Evolutionary conservation across 92 coral and sea anemone species (phyloP), one percentile per base, ranked within the genome.

Genomic region (Palythoa grandis): DNA sequence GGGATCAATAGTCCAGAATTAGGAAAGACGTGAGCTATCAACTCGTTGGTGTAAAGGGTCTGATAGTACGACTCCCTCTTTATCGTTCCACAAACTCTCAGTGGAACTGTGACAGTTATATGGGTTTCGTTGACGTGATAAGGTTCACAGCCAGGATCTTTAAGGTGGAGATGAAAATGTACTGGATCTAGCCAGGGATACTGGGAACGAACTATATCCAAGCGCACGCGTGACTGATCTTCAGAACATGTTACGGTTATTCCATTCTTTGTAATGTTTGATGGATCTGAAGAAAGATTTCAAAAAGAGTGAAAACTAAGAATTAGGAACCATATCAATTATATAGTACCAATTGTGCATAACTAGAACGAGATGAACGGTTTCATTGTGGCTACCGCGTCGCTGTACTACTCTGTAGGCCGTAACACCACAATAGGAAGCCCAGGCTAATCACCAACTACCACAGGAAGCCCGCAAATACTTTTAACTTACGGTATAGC

Each of bases 111-210:
- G 1, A 22, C 72, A 22, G 74, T n/a, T 4, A 80, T 63, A 16
- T 80, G 74, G 12, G 85, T 63, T 15, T 66, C 14, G 60, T 80
- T 80, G 43, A 66, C 52, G 54, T 48, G 40, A 50, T 70, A 61
- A 47, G 24, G 43, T 47, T 66, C 74, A 12, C 85, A 80, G 6
- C 85, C 72, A 40, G 85, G 85, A 48, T 80, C 85, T 80, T 39
- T 65, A 13, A 80, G 74, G 50, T 80, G 85, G 23, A 80, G 61
- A 52, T 80, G 85, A 14, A 80, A 80, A 15, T 65, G 48, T 4
- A 12, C 22, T 40, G 60, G 85, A 37, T 58, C 65, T 16, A 80
- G 43, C 85, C 85, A 80, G 56, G 85, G 60, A 19, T 80, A 80
- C 11, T 80, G 74, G 73, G 73, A 80, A 20, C 74, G 74, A 22